phyloP scores from a whole-genome alignment of 2,797 vertebrate genomes.

The Takifugu rubripes region DNA sequence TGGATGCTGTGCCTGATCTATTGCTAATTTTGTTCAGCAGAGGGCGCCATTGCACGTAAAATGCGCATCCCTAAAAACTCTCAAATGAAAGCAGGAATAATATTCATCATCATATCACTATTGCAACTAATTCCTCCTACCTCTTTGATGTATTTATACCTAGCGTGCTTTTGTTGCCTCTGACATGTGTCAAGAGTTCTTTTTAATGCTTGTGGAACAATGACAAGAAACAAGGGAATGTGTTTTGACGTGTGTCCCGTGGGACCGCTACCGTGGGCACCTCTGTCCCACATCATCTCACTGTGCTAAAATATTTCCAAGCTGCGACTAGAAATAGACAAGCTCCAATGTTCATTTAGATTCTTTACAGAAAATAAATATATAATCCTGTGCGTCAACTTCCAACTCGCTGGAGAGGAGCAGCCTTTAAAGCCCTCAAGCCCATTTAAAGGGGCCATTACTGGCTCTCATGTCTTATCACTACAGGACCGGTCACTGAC shows the following conservation, averaged over 20 bases:
- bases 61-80: conserved; percentile 25
- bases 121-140: conserved; percentile 52
- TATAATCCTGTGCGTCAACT: conserved; percentile 11
- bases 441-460: conserved; percentile 34
- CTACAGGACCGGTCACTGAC: conserved; percentile 49
- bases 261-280: conserved; percentile 29
- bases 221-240: conserved; percentile 37
- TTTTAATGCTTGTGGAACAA: conserved; percentile 12
- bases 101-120: conserved; percentile 41
- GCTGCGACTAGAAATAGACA: conserved; percentile 23
- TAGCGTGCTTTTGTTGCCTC: conserved; percentile 23
- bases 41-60: conserved; percentile 70
- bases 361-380: conserved; percentile 8
- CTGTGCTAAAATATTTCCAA: conserved; percentile 16
- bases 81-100: conserved; percentile 14
- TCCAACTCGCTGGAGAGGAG: not conserved
- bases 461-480: conserved; percentile 49
- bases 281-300: conserved; percentile 32
- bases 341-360: conserved; percentile 11
- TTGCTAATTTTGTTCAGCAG: conserved; percentile 45
- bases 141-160: conserved; percentile 73
- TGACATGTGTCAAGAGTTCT: conserved; percentile 19
- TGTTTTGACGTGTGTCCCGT: conserved; percentile 51
- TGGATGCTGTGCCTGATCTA: not conserved
- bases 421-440: conserved; percentile 12